Conservation (phyloP, 1,140 invertebrate genomes). For the Coptotermes formosanus region DNA sequence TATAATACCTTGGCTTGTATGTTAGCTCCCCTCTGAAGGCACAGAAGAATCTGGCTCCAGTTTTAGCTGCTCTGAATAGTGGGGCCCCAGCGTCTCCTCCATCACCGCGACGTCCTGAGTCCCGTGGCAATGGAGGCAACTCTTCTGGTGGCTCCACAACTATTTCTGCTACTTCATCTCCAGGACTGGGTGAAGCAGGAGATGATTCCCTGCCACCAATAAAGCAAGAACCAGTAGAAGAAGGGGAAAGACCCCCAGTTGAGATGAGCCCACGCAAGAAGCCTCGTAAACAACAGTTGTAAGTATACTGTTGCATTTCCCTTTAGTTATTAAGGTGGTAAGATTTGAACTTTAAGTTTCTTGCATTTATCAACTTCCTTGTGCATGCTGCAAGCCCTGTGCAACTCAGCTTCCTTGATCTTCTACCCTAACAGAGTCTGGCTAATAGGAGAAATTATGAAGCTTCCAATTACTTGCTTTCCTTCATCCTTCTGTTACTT, state of each 20-base stretch:
- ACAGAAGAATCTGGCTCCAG: constrained; percentile 58
- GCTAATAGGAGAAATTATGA: no score
- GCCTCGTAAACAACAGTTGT: constrained; percentile 72
- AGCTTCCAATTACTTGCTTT: no score
- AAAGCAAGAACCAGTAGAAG: constrained; percentile 52
- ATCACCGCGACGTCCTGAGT: constrained; percentile 42
- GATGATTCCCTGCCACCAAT: constrained; percentile 42
- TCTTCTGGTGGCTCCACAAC: constrained; percentile 66
- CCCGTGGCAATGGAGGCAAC: constrained; percentile 37
- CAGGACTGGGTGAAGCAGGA: constrained; percentile 62
- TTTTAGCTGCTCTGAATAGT: constrained; percentile 51
- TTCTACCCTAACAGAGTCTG: no score
- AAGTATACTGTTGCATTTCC: constrained; percentile 42
- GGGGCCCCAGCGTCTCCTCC: constrained; percentile 45
- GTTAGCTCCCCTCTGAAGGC: constrained; percentile 54
- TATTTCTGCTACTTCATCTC: constrained; percentile 74
- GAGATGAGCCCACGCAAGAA: constrained; percentile 68
- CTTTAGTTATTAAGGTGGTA: background rate
- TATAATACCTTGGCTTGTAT: background rate
- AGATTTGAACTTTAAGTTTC: no score
- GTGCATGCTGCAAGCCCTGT: no score
- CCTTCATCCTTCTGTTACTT: no score
- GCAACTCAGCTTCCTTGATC: no score
- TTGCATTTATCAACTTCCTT: no score
- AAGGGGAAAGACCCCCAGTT: constrained; percentile 48